A percentile compares a stretch with the other conserved stretches of the same genome.
These are phyloP conservation scores for Drosophila subsilvestris DNA, from an alignment of 2,888 invertebrate genomes.

Conservation along the genomic window DNA sequence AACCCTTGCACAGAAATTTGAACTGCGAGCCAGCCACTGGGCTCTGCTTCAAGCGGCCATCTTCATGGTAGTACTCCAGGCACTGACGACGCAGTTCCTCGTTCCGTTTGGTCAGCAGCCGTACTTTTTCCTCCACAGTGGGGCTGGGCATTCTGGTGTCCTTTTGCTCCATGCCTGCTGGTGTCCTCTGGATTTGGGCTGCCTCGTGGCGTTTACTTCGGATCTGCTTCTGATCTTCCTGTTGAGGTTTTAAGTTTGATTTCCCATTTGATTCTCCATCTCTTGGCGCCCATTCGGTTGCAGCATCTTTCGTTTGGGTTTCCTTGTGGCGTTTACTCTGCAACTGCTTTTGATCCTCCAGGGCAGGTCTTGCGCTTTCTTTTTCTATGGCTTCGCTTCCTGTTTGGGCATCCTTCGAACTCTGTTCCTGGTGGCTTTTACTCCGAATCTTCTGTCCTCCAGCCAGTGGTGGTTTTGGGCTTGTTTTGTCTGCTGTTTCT, in stretches of 20 bases:
- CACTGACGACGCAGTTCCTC: constrained; percentile 27
- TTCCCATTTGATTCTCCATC: no score
- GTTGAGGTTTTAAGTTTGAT: no score
- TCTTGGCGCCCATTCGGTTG: background rate
- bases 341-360: background rate
- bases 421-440: background rate
- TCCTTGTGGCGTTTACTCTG: background rate
- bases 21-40: background rate
- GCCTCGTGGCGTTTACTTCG: background rate
- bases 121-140: background rate
- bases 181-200: background rate
- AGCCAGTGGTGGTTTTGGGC: background rate
- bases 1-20: constrained; percentile 18
- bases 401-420: background rate
- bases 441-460: background rate
- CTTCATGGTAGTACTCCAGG: constrained; percentile 27
- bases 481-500: background rate
- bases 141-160: background rate
- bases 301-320: background rate
- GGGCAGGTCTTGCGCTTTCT: no score
- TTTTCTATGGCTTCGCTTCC: no score
- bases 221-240: no score
- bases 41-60: constrained; percentile 9
- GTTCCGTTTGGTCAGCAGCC: background rate
- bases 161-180: background rate